Evolutionary conservation across 2,797 vertebrate genomes (phyloP).

Genomic region (Leucoraja ocellata): DNA sequence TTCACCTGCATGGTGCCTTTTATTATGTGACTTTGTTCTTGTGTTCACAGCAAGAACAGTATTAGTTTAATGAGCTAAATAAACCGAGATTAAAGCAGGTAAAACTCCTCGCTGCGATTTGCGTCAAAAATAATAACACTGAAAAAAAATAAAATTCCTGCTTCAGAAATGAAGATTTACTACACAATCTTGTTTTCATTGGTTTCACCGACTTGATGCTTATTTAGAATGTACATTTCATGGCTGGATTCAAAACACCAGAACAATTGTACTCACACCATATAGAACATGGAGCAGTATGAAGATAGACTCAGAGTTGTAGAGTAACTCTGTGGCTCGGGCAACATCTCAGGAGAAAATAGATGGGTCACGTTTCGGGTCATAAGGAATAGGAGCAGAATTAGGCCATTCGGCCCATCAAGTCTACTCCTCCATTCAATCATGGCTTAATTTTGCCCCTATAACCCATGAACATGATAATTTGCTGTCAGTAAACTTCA

Average conservation of each 20-base stretch:
- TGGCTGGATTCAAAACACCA: neutral
- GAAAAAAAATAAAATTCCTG: neutral
- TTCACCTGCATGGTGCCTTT: neutral
- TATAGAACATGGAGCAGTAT: too few species aligned
- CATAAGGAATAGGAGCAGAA: too few species aligned
- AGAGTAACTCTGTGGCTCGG: too few species aligned
- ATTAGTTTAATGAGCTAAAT: neutral
- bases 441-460: too few species aligned
- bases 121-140: neutral
- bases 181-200: neutral
- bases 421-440: too few species aligned
- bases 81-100: neutral
- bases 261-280: neutral
- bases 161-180: neutral
- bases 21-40: neutral
- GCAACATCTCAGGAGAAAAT: too few species aligned
- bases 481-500: neutral
- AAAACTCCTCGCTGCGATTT: neutral
- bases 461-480: neutral
- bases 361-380: too few species aligned
- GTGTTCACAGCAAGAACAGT: neutral
- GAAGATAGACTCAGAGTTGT: too few species aligned
- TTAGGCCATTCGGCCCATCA: too few species aligned
- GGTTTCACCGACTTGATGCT: neutral
- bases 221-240: neutral